Conservation (phyloP, 2,888 invertebrate genomes). For the Coecobrya sp. region DNA sequence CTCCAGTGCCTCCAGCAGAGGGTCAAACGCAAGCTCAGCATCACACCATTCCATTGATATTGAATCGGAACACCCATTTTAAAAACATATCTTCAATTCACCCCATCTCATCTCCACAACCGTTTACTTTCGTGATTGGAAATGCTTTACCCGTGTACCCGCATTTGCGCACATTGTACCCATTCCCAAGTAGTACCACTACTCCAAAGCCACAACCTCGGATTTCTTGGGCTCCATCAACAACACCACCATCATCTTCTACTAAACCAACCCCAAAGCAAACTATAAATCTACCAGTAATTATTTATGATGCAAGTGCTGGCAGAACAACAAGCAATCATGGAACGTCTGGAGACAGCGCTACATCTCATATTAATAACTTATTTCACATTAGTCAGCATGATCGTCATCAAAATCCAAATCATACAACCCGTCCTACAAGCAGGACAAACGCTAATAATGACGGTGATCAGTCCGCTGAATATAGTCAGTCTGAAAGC, state of each 20-base stretch:
- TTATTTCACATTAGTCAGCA: conserved; percentile 22
- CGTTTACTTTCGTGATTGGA: conserved; percentile 50
- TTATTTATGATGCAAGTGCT: conserved; percentile 16
- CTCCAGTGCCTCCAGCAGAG: not conserved
- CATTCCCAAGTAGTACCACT: conserved; percentile 1
- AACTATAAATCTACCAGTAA: conserved; percentile 36
- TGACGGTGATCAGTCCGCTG: not conserved
- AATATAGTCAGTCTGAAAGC: conserved; percentile 55
- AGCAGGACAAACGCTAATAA: not conserved
- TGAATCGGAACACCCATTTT: conserved; percentile 33
- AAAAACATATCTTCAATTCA: conserved; percentile 16
- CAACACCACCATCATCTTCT: not conserved
- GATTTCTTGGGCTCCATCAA: conserved; percentile 30
- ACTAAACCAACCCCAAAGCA: not conserved
- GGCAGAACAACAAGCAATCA: not conserved
- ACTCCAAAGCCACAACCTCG: conserved; percentile 24
- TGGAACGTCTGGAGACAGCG: conserved; percentile 23
- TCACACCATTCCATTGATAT: conserved; percentile 49
- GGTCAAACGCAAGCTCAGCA: conserved; percentile 46
- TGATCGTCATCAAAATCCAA: conserved; percentile 19
- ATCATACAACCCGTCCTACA: not conserved
- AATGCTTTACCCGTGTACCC: conserved; percentile 30
- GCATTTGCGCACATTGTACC: conserved; percentile 21
- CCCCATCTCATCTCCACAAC: not conserved
- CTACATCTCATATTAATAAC: conserved; percentile 58